Evolutionary conservation across 2,797 vertebrate genomes (phyloP).

Genomic region (Adelosebastes latens): DNA sequence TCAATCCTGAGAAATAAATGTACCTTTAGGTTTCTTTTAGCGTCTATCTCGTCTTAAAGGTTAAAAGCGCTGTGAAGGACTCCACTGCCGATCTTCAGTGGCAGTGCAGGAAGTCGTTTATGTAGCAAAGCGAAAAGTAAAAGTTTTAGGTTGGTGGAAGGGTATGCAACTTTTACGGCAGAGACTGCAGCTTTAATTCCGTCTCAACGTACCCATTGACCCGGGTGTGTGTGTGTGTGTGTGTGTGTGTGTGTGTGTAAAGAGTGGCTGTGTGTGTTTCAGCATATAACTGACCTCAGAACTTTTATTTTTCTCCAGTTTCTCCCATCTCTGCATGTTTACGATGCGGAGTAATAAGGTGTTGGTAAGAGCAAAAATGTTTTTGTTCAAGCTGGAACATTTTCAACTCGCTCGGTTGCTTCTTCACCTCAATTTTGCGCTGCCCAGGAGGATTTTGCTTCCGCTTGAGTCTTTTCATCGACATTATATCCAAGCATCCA

Average conservation of each 20-base stretch:
- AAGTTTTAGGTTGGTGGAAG: neutral
- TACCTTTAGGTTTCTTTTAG: neutral
- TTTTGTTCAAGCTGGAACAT: neutral
- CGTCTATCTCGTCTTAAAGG: neutral
- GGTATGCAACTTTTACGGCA: neutral
- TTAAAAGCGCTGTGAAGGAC: neutral
- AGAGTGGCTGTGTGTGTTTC: neutral
- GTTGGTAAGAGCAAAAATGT: neutral
- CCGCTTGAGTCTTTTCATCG: neutral
- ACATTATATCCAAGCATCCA: neutral
- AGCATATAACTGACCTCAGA: neutral
- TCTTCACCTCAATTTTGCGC: neutral
- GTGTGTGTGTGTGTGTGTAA: neutral
- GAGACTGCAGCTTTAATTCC: neutral
- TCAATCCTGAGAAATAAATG: neutral
- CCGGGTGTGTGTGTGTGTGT: neutral
- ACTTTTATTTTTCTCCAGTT: neutral
- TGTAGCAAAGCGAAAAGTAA: neutral
- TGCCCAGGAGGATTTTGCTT: neutral
- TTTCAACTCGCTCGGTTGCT: neutral
- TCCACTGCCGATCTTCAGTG: neutral
- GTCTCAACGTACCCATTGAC: neutral
- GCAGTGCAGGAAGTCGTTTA: neutral
- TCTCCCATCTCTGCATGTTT: neutral
- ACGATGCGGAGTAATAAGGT: neutral